A percentile compares a stretch with the other conserved stretches of the same genome.
phyloP scores from a whole-genome alignment of 2,113 vertebrate species.

The Anarhynchus alexandrinus region DNA sequence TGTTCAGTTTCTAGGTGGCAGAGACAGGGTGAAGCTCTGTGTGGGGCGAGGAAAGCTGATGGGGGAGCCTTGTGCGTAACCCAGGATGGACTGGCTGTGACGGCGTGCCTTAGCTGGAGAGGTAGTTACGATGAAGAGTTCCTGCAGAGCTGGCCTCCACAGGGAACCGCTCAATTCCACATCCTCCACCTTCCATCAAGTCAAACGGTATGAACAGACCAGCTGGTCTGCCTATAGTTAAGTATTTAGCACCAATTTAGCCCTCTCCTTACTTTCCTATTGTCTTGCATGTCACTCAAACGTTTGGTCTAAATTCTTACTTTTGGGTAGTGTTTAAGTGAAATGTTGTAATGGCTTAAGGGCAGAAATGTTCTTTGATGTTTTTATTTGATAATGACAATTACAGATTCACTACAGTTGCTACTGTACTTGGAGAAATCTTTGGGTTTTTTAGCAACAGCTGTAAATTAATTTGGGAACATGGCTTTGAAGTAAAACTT shows the following conservation, averaged over 20 bases:
- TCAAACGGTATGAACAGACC: slow-evolving; percentile 70
- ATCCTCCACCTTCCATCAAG: slow-evolving; percentile 65
- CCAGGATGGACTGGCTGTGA: slow-evolving; percentile 70
- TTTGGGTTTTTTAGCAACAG: neutral
- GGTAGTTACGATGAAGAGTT: slow-evolving; percentile 74
- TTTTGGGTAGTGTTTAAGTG: neutral
- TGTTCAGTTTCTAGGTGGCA: slow-evolving; percentile 41
- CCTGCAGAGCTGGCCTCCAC: slow-evolving; percentile 80
- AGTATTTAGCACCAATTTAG: fast-evolving
- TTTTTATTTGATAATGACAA: slow-evolving; percentile 27
- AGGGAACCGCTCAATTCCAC: slow-evolving; percentile 73
- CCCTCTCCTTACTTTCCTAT: neutral
- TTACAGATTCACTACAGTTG: neutral
- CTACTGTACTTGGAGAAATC: neutral
- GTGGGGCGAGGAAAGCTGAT: neutral
- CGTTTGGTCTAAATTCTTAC: neutral
- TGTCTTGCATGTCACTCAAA: neutral
- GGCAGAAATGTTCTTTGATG: neutral
- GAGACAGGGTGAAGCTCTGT: neutral
- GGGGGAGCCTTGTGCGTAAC: neutral
- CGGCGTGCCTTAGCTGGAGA: slow-evolving; percentile 71
- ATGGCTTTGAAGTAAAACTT: slow-evolving; percentile 4
- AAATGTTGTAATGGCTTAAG: neutral
- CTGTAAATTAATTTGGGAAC: slow-evolving; percentile 24
- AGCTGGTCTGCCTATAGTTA: neutral